phyloP scores from a whole-genome alignment of 2,113 vertebrate species.

The Hippolais icterina region DNA sequence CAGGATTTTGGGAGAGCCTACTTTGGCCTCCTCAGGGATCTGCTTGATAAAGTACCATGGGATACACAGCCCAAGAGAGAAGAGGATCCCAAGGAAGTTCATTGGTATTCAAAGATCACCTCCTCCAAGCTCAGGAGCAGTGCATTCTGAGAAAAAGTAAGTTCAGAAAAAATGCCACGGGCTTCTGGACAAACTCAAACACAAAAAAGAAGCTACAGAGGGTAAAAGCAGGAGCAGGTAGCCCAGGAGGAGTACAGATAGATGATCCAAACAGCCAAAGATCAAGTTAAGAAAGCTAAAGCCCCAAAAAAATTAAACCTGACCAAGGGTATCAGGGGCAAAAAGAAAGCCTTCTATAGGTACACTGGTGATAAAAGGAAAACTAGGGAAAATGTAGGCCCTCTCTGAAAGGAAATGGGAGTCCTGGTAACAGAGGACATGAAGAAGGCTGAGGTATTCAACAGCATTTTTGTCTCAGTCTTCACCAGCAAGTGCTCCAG shows the following conservation, averaged over 20 bases:
- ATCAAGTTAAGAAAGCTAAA: neutral
- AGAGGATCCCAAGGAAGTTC: neutral
- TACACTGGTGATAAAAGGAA: neutral
- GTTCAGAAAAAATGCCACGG: neutral
- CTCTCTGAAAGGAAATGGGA: neutral
- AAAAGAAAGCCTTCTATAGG: neutral
- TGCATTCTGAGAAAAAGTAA: neutral
- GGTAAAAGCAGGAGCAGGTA: neutral
- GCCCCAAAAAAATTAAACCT: neutral
- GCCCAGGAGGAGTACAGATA: neutral
- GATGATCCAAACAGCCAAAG: neutral
- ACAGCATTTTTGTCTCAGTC: neutral
- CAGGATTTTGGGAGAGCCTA: fast-evolving
- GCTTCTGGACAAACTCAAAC: neutral
- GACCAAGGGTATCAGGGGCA: neutral
- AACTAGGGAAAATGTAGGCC: neutral
- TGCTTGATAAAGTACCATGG: neutral
- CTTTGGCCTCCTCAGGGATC: neutral
- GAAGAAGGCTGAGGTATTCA: neutral
- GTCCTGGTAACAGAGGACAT: neutral
- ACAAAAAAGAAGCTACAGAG: neutral
- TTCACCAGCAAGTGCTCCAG: neutral
- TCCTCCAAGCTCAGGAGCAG: neutral
- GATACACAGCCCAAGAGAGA: neutral
- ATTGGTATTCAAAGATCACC: neutral